These are phyloP conservation scores for Dascyllus trimaculatus DNA, from an alignment of 2,113 vertebrate genomes.

Conservation along the genomic window DNA sequence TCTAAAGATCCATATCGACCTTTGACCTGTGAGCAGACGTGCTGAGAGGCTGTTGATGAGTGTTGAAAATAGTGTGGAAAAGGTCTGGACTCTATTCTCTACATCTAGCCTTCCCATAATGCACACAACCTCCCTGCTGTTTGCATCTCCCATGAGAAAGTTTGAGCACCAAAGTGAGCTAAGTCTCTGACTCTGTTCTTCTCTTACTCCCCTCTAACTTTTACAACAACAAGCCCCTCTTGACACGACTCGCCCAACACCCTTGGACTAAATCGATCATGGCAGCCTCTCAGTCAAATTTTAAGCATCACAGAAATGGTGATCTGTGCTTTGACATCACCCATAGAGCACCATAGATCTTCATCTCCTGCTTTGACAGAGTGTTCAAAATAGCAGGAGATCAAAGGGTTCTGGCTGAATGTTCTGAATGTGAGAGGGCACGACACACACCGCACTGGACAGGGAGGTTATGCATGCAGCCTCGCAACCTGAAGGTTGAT, in stretches of 20 bases:
- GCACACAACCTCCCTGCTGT: conserved; percentile 4
- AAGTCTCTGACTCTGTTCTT: neutral
- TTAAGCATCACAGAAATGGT: conserved; percentile 22
- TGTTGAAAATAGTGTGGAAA: conserved; percentile 17
- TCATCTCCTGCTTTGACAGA: conserved; percentile 62
- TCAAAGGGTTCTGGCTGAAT: conserved; percentile 65
- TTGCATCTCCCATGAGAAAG: conserved; percentile 5
- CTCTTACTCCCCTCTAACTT: neutral
- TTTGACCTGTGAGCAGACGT: conserved; percentile 52
- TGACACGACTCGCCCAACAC: neutral
- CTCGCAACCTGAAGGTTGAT: conserved; percentile 19
- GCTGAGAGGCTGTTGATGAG: conserved; percentile 44
- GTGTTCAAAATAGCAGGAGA: conserved; percentile 65
- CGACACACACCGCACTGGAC: conserved; percentile 3
- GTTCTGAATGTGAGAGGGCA: conserved; percentile 55
- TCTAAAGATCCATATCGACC: conserved; percentile 47
- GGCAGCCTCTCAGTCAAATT: conserved; percentile 20
- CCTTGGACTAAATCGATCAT: conserved; percentile 1
- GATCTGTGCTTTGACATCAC: conserved; percentile 43
- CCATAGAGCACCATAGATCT: conserved; percentile 47
- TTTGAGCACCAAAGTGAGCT: neutral
- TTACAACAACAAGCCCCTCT: neutral
- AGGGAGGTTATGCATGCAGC: conserved; percentile 32
- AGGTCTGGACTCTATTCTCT: conserved; percentile 6
- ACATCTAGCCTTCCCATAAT: conserved; percentile 1